Base-by-base conservation (phyloP, 2,797 vertebrate genomes). In the Loriculus beryllinus region DNA sequence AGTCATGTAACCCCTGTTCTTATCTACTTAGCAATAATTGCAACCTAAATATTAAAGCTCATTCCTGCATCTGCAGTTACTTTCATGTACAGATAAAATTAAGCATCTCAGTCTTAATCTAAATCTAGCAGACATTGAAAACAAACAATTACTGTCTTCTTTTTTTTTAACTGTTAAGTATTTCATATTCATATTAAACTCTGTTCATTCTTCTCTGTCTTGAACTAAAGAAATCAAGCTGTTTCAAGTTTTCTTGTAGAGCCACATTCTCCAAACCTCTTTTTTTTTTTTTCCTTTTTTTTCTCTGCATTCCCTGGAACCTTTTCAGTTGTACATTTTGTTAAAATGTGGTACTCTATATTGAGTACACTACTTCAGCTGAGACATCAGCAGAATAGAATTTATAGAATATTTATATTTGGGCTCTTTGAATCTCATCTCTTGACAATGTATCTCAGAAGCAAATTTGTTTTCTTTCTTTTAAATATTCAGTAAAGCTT, bases 21-120 rank as follows among this genome's bases (percentile, higher is more conserved):
- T 86, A 92, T 81, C 93, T 95, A 62, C 90, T 94, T 86, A 86
- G 82, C 12, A 88, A 86, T 90, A 92, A 93, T 77, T 93, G 82
- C 49, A 91, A 65, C 39, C 82, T 74, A 81, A 93, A 92, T 93
- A 90, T 83, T 91, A 88, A 86, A 90, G 82, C 82, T 86, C 69
- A 81, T 86, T 91, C 84, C 89, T 92, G 45, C 72, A 88, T 92
- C 84, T 91, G 90, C 33, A 86, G 39, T 88, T 94, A 81, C 82
- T 93, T 96, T 90, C 52, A 86, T 54, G 57, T 82, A 49, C 54
- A 90, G 72, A 81, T 76, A 77, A 94, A 94, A 93, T 87, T 86
- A 92, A 93, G 85, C 57, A 86, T 92, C 94, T 90, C 62, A 23
- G 62, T 85, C 82, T 96, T 85, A 90, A 93, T 71, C 89, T 90